Base-by-base conservation (phyloP, 2,888 invertebrate genomes). In the Platycheirus albimanus region DNA sequence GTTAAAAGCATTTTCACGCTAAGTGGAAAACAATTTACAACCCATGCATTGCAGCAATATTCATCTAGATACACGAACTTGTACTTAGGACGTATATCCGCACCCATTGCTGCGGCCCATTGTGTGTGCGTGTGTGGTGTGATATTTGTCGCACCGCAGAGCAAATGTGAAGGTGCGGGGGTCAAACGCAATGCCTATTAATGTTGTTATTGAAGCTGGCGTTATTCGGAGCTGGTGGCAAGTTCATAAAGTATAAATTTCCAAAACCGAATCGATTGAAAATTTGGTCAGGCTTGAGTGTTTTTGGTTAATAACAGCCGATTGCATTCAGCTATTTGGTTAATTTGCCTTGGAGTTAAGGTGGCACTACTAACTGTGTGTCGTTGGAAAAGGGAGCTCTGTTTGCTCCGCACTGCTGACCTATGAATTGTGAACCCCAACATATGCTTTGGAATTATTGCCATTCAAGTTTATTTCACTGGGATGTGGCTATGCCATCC, bases 1-100 rank as follows among this genome's bases (percentile, higher is more conserved):
- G 85, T 84, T 85, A 85, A 86, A 86, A 86, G 85, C 86, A 85
- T 86, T 86, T 86, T 84, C 85, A 86, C 85, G 86, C 86, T 86
- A 86, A 86, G 85, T 86, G 86, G 84, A 85, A 86, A 86, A 86
- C 86, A 85, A 86, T 86, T 86, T 86, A 86, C 83, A 81, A 70
- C 75, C 75, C 70, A 54, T 71, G 75, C 71, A 78, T 72, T 83
- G 78, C 64, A 72, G 67, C 63, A 72, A 54, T 69, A 77, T 83
- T 69, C 77, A 74, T 72, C 51, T 54, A n/a, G 45, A 64, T 66
- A 77, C 71, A 80, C 56, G 63, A 54, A 66, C 78, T 72, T 77
- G 56, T 30, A 69, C 72, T 63, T 74, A 15, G 56, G 30, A 69
- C 63, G 15, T 10, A 71, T 56, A 51, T 36, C 58, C 47, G 51